Evolutionary conservation across 1,140 invertebrate species (phyloP).

Genomic region (Papilio aristodemus): DNA sequence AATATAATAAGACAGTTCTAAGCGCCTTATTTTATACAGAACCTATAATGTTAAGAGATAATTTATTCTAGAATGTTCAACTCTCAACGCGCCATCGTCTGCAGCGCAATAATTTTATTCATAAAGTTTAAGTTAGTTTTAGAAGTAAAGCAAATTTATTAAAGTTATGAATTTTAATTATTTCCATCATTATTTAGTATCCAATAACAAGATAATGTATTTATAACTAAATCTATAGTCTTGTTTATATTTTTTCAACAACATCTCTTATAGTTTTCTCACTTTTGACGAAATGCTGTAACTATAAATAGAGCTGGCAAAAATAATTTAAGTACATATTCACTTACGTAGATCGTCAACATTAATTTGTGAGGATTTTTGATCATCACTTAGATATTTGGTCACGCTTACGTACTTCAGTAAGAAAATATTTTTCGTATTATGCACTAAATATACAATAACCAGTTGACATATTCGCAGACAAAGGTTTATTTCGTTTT

Average conservation of each 20-base stretch:
- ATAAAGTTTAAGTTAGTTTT: slow-evolving; percentile 19
- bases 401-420: too few species aligned
- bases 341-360: too few species aligned
- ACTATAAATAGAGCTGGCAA: too few species aligned
- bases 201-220: background rate
- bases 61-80: slow-evolving; percentile 14
- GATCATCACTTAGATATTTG: too few species aligned
- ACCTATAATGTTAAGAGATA: slow-evolving; percentile 2
- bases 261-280: too few species aligned
- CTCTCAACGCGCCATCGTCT: background rate
- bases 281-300: too few species aligned
- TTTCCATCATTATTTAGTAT: background rate
- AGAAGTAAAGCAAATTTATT: background rate
- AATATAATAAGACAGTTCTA: background rate
- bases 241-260: too few species aligned
- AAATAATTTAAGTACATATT: too few species aligned
- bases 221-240: background rate
- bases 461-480: background rate
- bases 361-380: too few species aligned
- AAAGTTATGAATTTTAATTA: slow-evolving; percentile 22
- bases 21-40: background rate
- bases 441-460: background rate
- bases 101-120: slow-evolving; percentile 14
- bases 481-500: background rate
- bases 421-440: too few species aligned